Base-by-base conservation (phyloP, 2,797 vertebrate species). In the Myiothlypis chrysogaster region DNA sequence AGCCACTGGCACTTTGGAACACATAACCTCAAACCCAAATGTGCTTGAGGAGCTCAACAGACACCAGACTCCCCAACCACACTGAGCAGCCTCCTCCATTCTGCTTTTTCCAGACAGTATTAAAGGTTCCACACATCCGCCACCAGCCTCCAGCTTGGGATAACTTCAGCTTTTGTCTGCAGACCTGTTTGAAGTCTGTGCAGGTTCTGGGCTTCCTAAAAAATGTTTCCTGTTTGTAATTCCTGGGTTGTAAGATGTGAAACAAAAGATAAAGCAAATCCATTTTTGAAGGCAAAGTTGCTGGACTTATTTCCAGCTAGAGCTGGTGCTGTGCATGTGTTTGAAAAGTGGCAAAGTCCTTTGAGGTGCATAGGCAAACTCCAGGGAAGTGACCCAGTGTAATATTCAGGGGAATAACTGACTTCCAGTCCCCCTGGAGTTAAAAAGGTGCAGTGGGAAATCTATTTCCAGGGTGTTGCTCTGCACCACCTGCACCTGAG, bases 21-120 rank as follows among this genome's bases (percentile, higher is more conserved):
- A 49, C 23, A 65, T 59, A 86, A 92, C 82, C 93, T 92, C 72
- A 64, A 91, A 87, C 87, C 69, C 91, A 81, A 88, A 93, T 92
- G 35, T 93, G 93, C 91, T 92, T 95, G 93, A 83, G 69, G 56
- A 87, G 90, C 70, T 87, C 63, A 79, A 77, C 63, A 95, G 63
- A 87, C 66, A 78, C 10, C 65, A 37, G 17, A 20, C 23, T 69
- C 64, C 61, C 28, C 75, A 65, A 8, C 46, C 60, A 49, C 66
- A 60, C 63, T 1, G 25, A 66, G 89, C 64, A 94, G 44, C 52
- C 30, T 68, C 35, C 59, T 87, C 75, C 53, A 1, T 80, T 80
- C 75, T 68, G 22, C 60, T 55, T 47, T 64, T 68, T 81, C 68
- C 56, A 63, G 78, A 70, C 21, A 56, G 3, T 13, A 6, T 53